Evolutionary conservation across 2,797 vertebrate species (phyloP), one percentile per base, ranked within the genome.

Genomic region (Ctenosaura bakeri): DNA sequence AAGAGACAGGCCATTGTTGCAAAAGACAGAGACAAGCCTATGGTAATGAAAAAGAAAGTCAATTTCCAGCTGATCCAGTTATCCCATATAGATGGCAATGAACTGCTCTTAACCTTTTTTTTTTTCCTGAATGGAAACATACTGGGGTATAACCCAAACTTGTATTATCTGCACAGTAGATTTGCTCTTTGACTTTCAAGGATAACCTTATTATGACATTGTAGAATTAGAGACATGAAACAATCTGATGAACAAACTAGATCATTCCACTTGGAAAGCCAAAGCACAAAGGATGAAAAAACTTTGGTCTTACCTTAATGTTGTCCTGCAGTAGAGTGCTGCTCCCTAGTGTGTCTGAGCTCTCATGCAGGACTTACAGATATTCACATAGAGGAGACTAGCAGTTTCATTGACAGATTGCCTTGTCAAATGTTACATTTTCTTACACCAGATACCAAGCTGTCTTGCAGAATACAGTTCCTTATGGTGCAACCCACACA

Each of bases 261-360:
- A 82, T 87, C 32, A 87, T 87, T 76, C 69, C 69, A 76, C 32
- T 82, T 87, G 56, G 42, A 90, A 87, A 87, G n/a, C n/a, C 69
- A 87, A 86, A 90, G 29, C 56, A 82, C 46, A 90, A 38, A 74
- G 81, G 80, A 26, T 62, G 59, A 81, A 78, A 32, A 82, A 82
- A 90, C 26, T 22, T 82, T 76, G 79, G 42, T 87, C 85, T 82
- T 87, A 52, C 69, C 56, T 87, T 76, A 85, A 46, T 62, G 62
- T 82, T 83, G 46, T 86, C 69, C 54, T 50, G 9, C 32, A 13
- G 14, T 66, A 83, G 46, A 83, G 46, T 87, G 46, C 56, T 82
- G 52, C 59, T 64, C 80, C 69, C 71, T 64, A 76, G 85, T 76
- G 79, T 32, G 35, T 38, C 79, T 50, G 14, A 76, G 18, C 26